A percentile compares a stretch with the other conserved stretches of the same genome.
These are phyloP conservation scores for Sclerurus mexicanus DNA, from an alignment of 2,113 vertebrate genomes.

Conservation along the genomic window DNA sequence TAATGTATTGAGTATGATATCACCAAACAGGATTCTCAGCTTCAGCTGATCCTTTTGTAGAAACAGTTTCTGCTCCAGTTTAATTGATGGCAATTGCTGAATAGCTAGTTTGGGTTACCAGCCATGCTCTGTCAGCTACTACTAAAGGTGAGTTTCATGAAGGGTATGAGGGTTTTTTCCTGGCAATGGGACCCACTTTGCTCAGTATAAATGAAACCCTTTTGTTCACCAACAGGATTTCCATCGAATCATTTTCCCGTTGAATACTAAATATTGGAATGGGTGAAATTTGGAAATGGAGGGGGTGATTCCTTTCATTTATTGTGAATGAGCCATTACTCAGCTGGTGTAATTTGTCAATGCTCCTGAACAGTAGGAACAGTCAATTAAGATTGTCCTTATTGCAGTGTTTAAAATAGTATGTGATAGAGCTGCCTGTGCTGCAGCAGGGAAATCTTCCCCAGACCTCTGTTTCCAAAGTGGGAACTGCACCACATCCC, in stretches of 20 bases:
- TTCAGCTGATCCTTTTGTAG: constrained; percentile 24
- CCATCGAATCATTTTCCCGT: background rate
- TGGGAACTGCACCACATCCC: rapidly evolving
- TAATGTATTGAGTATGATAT: background rate
- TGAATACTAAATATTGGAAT: background rate
- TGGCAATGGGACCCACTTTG: background rate
- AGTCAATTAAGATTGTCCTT: background rate
- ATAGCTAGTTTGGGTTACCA: constrained; percentile 10
- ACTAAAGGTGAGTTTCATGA: constrained; percentile 40
- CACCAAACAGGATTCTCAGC: background rate
- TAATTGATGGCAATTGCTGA: constrained; percentile 6
- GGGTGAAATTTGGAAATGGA: background rate
- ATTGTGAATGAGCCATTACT: background rate
- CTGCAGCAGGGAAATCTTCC: background rate
- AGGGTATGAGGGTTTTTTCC: background rate
- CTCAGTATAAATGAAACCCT: background rate
- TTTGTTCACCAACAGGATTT: background rate
- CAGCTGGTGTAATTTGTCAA: background rate
- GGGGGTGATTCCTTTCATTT: background rate
- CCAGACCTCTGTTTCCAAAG: background rate
- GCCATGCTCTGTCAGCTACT: background rate
- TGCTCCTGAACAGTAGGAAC: background rate
- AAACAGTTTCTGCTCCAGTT: constrained; percentile 5
- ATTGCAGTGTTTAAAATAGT: background rate
- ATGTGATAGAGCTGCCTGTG: background rate